Percentiles rank a stretch among this genome's conserved stretches.
These are phyloP conservation scores for Ispidina picta DNA, from an alignment of 2,797 vertebrate genomes.

Conservation along the genomic window DNA sequence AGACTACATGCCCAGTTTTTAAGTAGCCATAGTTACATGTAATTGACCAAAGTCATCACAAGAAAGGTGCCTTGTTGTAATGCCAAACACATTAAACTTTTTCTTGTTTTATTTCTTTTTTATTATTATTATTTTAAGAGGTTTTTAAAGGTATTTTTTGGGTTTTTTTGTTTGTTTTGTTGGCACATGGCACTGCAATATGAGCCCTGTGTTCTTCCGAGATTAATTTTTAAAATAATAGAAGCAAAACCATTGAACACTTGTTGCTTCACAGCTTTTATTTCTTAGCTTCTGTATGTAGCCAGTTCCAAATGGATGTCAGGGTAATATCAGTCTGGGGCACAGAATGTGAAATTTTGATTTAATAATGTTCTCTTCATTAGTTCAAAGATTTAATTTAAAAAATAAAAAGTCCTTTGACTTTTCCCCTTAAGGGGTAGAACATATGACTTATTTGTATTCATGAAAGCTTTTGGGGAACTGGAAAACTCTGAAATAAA, in stretches of 20 bases:
- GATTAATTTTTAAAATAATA: conserved; percentile 3
- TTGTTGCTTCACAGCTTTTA: conserved; percentile 2
- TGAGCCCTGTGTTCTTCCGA: not conserved
- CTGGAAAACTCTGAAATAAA: not conserved
- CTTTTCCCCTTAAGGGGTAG: not conserved
- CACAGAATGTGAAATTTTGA: conserved; percentile 5
- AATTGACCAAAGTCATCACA: not conserved
- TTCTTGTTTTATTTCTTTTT: not conserved
- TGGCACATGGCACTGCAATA: not conserved
- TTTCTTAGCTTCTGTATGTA: not conserved
- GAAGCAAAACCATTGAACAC: not conserved
- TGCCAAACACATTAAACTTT: not conserved
- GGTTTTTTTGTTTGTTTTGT: no score
- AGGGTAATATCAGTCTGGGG: not conserved
- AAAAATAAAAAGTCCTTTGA: not conserved
- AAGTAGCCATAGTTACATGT: not conserved
- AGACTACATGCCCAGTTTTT: not conserved
- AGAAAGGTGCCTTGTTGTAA: not conserved
- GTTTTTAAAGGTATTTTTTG: no score
- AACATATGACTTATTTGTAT: not conserved
- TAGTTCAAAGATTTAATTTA: not conserved
- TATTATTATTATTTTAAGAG: no score
- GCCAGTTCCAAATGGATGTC: not conserved
- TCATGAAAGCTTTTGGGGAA: not conserved
- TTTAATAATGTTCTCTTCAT: not conserved